Evolutionary conservation across 2,888 invertebrate species (phyloP), one percentile per base, ranked within the genome.

Genomic region (Crioceris asparagi): DNA sequence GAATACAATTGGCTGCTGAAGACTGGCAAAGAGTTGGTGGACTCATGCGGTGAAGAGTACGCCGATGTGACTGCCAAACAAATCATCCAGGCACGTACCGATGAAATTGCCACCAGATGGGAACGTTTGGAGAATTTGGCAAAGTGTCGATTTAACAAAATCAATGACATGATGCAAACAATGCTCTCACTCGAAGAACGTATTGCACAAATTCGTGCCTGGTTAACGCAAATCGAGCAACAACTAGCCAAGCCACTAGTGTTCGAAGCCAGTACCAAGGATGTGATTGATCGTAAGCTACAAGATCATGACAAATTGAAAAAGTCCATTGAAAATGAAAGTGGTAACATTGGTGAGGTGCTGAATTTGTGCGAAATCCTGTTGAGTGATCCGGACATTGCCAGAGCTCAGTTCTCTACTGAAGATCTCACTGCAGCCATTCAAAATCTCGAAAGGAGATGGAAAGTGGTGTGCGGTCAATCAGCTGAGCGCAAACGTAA

Each of bases 341-440:
- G 84, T 55, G 74, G 75, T 32, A 79, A 82, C 50, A 74, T 90
- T 3, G 81, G 79, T 2, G 83, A 86, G 55, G 76, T 85, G 0
- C 62, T 88, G 2, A 86, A 84, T 55, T 71, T 83, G 11, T 84
- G 85, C 52, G 84, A 87, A 52, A 70, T 84, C 30, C 64, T 87
- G 2, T 65, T 86, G 30, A 81, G 73, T 51, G 85, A 87, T 51
- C 75, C 79, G 2, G 82, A 84, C 48, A 70, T 77, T 0, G 74
- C 77, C 61, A 80, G 79, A 52, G 74, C 76, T 1, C 77, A 82
- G 48, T 78, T 84, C 35, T 78, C 82, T 44, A 74, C 78, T 0
- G 75, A 79, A 23, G 74, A 75, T 35, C 67, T 86, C 8, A 75
- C 74, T 17, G 67, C 68, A 0, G 78, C 81, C 0, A 74, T 79